Evolutionary conservation across 1,140 invertebrate species (phyloP).

Genomic region (Lasioglossum baleicum): DNA sequence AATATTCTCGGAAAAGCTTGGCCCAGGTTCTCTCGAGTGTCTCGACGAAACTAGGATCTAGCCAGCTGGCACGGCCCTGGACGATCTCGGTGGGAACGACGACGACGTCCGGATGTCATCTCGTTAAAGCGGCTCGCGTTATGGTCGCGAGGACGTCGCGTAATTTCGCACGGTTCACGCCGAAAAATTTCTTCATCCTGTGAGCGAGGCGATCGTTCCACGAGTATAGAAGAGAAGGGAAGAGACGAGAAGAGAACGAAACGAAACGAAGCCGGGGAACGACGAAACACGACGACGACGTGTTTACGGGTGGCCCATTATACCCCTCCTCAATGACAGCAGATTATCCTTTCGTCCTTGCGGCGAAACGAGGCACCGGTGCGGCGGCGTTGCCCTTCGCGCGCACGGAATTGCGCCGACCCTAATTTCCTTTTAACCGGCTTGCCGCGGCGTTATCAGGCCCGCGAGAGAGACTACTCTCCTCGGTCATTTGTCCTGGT

Average conservation of each 20-base stretch:
- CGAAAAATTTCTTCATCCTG: conserved; percentile 71
- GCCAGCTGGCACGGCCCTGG: no score
- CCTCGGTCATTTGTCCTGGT: conserved; percentile 51
- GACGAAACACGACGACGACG: conserved; percentile 9
- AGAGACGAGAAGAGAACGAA: no score
- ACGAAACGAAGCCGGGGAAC: no score
- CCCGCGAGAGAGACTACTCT: conserved; percentile 20
- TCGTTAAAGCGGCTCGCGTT: background rate
- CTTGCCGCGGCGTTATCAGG: conserved; percentile 47
- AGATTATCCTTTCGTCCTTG: conserved; percentile 59
- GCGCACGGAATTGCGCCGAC: conserved; percentile 39
- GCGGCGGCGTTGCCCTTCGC: conserved; percentile 25
- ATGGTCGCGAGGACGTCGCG: conserved; percentile 34
- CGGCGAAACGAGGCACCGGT: conserved; percentile 20
- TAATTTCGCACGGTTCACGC: conserved; percentile 60
- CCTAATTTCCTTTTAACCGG: conserved; percentile 66
- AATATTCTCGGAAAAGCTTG: no score
- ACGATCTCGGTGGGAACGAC: no score
- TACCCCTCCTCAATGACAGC: conserved; percentile 58
- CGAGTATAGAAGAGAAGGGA: background rate
- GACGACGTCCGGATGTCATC: conserved; percentile 1
- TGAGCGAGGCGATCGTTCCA: conserved; percentile 47
- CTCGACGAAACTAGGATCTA: no score
- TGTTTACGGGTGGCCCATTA: conserved; percentile 68
- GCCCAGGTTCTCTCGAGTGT: no score